Percentiles rank a stretch among this genome's conserved stretches.
Conservation (phyloP, 2,797 vertebrate genomes). For the Gymnothorax javanicus region DNA sequence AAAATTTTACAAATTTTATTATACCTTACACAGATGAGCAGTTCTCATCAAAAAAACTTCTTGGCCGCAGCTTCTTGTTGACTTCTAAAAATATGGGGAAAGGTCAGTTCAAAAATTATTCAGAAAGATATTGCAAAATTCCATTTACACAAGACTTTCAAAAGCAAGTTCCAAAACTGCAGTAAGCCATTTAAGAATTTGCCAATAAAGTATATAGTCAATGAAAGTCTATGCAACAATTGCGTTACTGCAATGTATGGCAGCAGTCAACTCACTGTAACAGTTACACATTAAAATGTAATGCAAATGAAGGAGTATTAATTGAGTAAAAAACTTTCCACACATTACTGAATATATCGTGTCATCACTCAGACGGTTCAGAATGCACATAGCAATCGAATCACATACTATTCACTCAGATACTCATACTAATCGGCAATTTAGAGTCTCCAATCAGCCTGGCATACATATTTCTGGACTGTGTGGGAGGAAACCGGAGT, state of each 20-base stretch:
- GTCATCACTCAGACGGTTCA: too few species aligned
- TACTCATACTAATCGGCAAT: too few species aligned
- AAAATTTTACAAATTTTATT: slow-evolving; percentile 66
- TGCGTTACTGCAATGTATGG: not conserved
- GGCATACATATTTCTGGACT: too few species aligned
- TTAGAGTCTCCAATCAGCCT: too few species aligned
- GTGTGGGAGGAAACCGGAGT: too few species aligned
- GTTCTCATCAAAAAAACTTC: slow-evolving; percentile 96
- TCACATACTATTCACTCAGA: too few species aligned
- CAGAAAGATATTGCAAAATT: not conserved
- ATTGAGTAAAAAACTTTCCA: too few species aligned
- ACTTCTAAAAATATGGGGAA: slow-evolving; percentile 72
- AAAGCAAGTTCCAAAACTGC: not conserved
- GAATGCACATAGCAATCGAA: too few species aligned
- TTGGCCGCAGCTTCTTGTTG: slow-evolving; percentile 99
- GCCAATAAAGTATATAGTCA: not conserved
- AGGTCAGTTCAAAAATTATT: not conserved
- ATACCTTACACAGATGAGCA: slow-evolving; percentile 62
- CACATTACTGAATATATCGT: too few species aligned
- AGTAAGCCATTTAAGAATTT: not conserved
- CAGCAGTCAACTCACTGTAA: not conserved
- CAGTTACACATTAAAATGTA: not conserved
- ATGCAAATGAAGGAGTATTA: not conserved
- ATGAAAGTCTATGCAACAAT: not conserved
- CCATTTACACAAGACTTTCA: not conserved